Evolutionary conservation across 92 coral and sea anemone species (phyloP).

Genomic region (Desmophyllum pertusum): DNA sequence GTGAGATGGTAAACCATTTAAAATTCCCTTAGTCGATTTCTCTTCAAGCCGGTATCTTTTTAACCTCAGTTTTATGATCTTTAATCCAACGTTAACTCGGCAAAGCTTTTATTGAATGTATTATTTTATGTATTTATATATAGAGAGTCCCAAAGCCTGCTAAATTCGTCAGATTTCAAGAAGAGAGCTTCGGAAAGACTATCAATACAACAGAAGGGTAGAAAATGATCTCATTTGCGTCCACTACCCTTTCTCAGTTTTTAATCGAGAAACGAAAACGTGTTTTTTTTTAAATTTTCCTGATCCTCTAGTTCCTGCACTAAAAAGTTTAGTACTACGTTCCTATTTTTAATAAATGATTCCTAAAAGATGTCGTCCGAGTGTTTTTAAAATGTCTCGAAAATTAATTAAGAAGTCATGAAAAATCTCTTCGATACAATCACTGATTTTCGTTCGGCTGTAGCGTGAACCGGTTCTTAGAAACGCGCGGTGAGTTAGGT

Average conservation of each 20-base stretch:
- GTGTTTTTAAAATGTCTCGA: not conserved
- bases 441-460: not conserved
- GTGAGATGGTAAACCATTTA: no score
- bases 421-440: not conserved
- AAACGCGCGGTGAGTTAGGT: conserved; percentile 11
- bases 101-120: not conserved
- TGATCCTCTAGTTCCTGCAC: not conserved
- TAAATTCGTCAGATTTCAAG: not conserved
- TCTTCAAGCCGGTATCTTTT: not conserved
- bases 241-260: no score
- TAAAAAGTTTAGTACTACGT: not conserved
- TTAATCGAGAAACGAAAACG: not conserved
- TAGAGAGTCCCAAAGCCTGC: no score
- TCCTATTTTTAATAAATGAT: not conserved
- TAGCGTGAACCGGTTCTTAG: conserved; percentile 3
- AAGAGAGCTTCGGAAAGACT: not conserved
- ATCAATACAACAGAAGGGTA: no score
- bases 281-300: not conserved
- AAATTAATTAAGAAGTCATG: not conserved
- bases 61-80: not conserved
- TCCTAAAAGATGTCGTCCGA: not conserved
- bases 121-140: not conserved
- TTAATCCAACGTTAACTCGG: not conserved
- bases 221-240: not conserved
- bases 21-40: not conserved